Conservation (phyloP, 2,888 invertebrate genomes). For the Agrotis segetum region DNA sequence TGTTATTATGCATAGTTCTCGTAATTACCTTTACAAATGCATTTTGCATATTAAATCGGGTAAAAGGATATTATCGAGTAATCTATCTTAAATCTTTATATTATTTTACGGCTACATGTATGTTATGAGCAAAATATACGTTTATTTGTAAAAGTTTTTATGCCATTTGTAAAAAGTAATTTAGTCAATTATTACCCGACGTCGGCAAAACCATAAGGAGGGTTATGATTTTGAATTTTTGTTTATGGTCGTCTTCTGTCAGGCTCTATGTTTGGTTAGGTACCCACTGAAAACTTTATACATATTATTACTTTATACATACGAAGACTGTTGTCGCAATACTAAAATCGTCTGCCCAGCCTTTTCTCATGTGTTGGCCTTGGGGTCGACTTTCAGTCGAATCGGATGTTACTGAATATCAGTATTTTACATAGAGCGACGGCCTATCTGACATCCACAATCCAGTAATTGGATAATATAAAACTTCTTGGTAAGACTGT, state of each 20-base stretch:
- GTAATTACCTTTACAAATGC: slow-evolving; percentile 69
- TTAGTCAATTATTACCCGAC: neutral
- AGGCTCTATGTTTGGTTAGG: slow-evolving; percentile 3
- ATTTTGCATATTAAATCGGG: slow-evolving; percentile 59
- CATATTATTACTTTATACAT: no score
- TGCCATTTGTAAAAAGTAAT: slow-evolving; percentile 27
- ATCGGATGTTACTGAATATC: no score
- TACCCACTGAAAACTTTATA: neutral
- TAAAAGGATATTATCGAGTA: slow-evolving; percentile 52
- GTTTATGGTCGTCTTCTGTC: slow-evolving; percentile 18
- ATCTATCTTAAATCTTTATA: slow-evolving; percentile 48
- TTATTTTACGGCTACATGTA: slow-evolving; percentile 34
- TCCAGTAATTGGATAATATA: no score
- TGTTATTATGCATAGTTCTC: slow-evolving; percentile 74
- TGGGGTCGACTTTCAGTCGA: no score
- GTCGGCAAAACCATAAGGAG: no score
- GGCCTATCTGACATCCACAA: no score
- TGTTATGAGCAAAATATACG: slow-evolving; percentile 9
- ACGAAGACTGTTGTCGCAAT: neutral
- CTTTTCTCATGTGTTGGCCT: no score
- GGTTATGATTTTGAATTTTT: slow-evolving; percentile 4
- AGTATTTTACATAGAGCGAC: no score
- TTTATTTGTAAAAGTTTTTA: slow-evolving; percentile 48
- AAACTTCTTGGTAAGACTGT: no score
- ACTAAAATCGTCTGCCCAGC: no score